These are phyloP conservation scores for Acropternis orthonyx DNA, from an alignment of 2,797 vertebrate species.

Conservation along the genomic window DNA sequence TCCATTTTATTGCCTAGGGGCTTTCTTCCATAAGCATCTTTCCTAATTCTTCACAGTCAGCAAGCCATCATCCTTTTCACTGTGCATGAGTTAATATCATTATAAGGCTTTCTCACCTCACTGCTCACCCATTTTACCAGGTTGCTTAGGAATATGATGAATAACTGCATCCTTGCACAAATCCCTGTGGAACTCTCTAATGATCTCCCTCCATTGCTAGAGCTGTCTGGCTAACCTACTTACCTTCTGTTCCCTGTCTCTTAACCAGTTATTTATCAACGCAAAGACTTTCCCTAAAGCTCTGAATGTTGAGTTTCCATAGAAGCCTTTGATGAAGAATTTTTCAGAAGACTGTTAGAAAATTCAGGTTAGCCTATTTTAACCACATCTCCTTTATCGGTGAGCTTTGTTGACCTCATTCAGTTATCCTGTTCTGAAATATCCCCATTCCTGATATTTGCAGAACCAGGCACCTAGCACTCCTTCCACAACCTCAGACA, in stretches of 20 bases:
- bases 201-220: constrained; percentile 21
- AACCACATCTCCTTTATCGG: neutral
- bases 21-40: neutral
- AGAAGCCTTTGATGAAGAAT: constrained; percentile 22
- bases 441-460: neutral
- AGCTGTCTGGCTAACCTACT: constrained; percentile 39
- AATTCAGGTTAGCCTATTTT: constrained; percentile 28
- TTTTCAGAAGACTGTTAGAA: constrained; percentile 42
- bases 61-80: constrained; percentile 23
- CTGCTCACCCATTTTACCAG: neutral
- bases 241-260: constrained; percentile 45
- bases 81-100: constrained; percentile 30
- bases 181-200: constrained; percentile 32
- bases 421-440: constrained; percentile 11
- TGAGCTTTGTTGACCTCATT: neutral
- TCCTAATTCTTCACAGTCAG: constrained; percentile 14
- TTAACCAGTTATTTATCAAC: constrained; percentile 54
- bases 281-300: constrained; percentile 45
- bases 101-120: constrained; percentile 19
- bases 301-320: constrained; percentile 15
- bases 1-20: neutral
- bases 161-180: neutral
- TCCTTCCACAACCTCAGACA: neutral
- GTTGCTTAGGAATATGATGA: constrained; percentile 39
- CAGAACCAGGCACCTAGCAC: neutral